Base-by-base conservation (phyloP, 1,140 invertebrate genomes). In the Heliconius nattereri region DNA sequence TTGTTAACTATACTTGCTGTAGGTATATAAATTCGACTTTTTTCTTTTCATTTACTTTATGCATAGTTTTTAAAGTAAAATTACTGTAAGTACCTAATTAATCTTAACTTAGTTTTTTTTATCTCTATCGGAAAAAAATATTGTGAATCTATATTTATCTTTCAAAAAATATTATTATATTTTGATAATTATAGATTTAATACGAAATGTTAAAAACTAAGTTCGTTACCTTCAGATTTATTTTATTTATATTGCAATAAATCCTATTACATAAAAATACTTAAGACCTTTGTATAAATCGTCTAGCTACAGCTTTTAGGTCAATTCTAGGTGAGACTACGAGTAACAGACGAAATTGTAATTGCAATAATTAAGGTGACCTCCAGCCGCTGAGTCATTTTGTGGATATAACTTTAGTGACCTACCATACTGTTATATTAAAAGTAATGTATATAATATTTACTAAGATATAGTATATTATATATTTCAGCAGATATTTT, bases 291-390 rank as follows among this genome's bases (percentile, higher is more conserved):
- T 26, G 3, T 60, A 60, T 23, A 60, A 23, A 60, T n/a, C n/a
- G 54, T 26, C 1, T 60, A 60, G 54, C 11, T 23, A 60, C 54
- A 23, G 54, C 5, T 66, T 66, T 66, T 66, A 66, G 60, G 60
- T 66, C 60, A 66, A 29, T 26, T 66, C 60, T 66, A 66, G 60
- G 60, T 66, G 60, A 66, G 9, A 66, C 60, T 26, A 66, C 60
- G 5, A 29, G 13, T 66, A 11, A 29, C 60, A 66, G 23, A 66
- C 60, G n/a, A 66, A 66, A 26, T 66, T 66, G 60, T 29, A 66
- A 29, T 70, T 70, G 66, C 40, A 70, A 70, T 76, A 76, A 76
- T 76, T 76, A 76, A 76, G 40, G 37, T 60, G 75, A 76, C 75
- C 75, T 76, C 75, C 40, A 66, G 9, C 23, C 26, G 60, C 3